A percentile compares a stretch with the other conserved stretches of the same genome.
These are phyloP conservation scores for Phaetusa simplex DNA, from an alignment of 2,113 vertebrate species.

Conservation along the genomic window DNA sequence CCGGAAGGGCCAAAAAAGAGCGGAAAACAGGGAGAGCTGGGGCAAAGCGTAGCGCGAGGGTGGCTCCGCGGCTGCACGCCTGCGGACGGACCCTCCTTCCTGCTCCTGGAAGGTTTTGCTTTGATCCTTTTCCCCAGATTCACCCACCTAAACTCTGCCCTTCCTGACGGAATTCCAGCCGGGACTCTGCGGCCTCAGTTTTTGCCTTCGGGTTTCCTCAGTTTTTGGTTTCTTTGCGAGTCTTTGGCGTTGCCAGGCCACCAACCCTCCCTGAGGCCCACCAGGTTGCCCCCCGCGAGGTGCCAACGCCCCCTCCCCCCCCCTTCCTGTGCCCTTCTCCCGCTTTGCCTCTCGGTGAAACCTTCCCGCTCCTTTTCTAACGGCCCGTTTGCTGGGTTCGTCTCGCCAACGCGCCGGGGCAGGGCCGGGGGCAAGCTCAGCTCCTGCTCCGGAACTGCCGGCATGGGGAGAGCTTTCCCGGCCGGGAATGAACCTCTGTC, in stretches of 20 bases:
- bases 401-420: fast-evolving
- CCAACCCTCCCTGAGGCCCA: not conserved
- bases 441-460: not conserved
- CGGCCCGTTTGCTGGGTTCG: fast-evolving
- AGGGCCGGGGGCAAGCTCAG: not conserved
- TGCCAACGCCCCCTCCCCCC: not conserved
- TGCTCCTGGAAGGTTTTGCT: not conserved
- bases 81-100: not conserved
- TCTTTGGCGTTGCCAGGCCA: not conserved
- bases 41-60: fast-evolving
- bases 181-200: not conserved
- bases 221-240: not conserved
- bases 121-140: not conserved
- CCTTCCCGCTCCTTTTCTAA: not conserved
- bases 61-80: not conserved
- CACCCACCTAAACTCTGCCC: not conserved
- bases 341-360: too few relatives aligned
- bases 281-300: too few relatives aligned
- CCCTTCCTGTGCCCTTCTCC: not conserved
- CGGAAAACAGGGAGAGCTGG: not conserved
- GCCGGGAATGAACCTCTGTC: fast-evolving
- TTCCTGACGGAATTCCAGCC: not conserved
- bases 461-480: not conserved
- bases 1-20: not conserved
- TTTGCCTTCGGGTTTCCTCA: not conserved